Evolutionary conservation across 2,888 invertebrate genomes (phyloP), one percentile per base, ranked within the genome.

Genomic region (Phyllotreta cruciferae): DNA sequence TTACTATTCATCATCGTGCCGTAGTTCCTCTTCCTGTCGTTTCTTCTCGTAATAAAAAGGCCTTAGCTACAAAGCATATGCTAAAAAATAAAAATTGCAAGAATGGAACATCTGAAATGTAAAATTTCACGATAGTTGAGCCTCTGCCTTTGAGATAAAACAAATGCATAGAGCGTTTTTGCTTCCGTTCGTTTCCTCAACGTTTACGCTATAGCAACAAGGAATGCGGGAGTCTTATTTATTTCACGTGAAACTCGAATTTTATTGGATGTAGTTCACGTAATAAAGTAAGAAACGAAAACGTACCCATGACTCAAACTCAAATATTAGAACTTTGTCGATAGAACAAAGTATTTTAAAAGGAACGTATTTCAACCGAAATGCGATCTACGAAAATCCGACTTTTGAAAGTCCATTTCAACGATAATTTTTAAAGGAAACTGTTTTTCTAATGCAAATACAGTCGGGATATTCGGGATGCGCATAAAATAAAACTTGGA

Each of bases 61-160:
- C 56, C 37, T 37, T 10, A n/a, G 45, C 37, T n/a, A 56, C 56
- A 47, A 56, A 56, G 47, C 47, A 56, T 45, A 36, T 45, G 37
- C 24, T 11, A 45, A 11, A 45, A 56, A 55, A 56, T 34, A 56
- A 44, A 37, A 56, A 56, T 56, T 41, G 37, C 45, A 45, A 14
- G 45, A 45, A 36, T 44, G 45, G 13, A 56, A 10, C 45, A 37
- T 13, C 56, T 45, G 45, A 56, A 14, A 56, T 56, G 56, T 45
- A 56, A 56, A 56, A 45, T 56, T 56, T 56, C 37, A 9, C 45
- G 6, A 14, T 9, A 56, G 45, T n/a, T 36, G 56, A 56, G 45
- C 45, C 36, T 45, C 56, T 47, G 47, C 37, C 56, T 56, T 56
- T 56, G 56, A 56, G 56, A 56, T 45, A 45, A 45, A 56, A 56